Conservation (phyloP, 2,113 vertebrate genomes). For the Rhinolophus sinicus region DNA sequence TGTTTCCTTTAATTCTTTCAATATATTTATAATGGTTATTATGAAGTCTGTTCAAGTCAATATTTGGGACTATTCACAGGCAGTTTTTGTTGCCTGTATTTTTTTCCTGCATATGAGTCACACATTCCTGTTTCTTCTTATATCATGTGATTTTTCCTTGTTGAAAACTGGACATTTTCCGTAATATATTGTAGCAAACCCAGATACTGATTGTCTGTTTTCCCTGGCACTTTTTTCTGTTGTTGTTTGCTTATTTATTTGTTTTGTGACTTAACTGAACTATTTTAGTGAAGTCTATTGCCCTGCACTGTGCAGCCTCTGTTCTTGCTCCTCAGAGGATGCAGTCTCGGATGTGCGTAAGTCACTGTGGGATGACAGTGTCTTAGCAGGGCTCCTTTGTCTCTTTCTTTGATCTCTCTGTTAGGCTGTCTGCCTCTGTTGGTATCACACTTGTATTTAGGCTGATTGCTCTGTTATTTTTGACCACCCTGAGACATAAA, state of each 20-base stretch:
- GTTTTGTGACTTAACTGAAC: background rate
- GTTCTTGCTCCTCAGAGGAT: background rate
- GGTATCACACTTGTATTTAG: background rate
- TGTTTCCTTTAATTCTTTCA: background rate
- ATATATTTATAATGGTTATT: no score
- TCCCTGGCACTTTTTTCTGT: background rate
- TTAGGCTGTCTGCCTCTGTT: background rate
- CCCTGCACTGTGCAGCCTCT: background rate
- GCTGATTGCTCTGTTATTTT: background rate
- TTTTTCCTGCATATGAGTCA: no score
- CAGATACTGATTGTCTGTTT: no score
- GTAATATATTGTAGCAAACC: no score
- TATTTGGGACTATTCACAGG: no score
- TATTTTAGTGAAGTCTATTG: background rate
- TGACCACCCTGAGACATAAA: background rate
- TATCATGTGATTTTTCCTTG: background rate
- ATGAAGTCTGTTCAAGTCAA: no score
- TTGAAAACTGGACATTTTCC: no score
- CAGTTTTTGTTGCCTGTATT: no score
- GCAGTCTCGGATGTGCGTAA: background rate
- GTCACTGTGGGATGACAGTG: background rate
- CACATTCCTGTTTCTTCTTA: background rate
- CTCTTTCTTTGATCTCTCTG: background rate
- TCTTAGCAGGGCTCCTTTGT: background rate
- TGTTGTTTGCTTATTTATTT: background rate